Percentiles rank a stretch among this genome's conserved stretches.
phyloP scores from a whole-genome alignment of 2,888 invertebrate species.

The Drosophila meridiana region DNA sequence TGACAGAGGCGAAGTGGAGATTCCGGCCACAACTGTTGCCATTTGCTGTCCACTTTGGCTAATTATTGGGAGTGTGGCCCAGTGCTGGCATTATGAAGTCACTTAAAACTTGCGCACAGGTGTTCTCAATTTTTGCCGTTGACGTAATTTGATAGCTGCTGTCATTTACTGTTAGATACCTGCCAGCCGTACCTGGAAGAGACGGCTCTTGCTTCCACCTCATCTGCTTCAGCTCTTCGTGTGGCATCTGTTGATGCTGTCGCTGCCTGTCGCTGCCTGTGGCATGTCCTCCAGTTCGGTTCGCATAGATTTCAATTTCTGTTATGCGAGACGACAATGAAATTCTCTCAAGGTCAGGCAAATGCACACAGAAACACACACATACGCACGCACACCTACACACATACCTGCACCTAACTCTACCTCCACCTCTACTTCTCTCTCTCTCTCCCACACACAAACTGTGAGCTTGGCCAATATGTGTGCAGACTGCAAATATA shows the following conservation, averaged over 20 bases:
- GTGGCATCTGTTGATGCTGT: conserved; percentile 52
- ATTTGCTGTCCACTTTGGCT: conserved; percentile 39
- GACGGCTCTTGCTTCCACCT: neutral
- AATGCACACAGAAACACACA: neutral
- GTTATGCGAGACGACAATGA: conserved; percentile 32
- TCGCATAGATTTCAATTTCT: conserved; percentile 15
- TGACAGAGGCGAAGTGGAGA: neutral
- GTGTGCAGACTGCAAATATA: neutral
- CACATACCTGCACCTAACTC: neutral
- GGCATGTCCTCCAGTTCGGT: conserved; percentile 46
- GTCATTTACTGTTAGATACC: conserved; percentile 46
- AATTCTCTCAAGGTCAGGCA: conserved; percentile 34
- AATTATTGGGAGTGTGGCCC: conserved; percentile 43
- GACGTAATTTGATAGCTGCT: conserved; percentile 66
- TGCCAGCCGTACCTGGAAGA: conserved; percentile 33
- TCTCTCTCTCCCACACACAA: neutral
- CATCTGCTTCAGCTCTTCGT: neutral
- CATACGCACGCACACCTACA: neutral
- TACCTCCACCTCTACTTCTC: too few species aligned
- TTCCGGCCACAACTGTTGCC: conserved; percentile 27
- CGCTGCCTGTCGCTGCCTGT: conserved; percentile 2
- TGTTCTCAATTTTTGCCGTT: conserved; percentile 58
- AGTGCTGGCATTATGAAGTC: conserved; percentile 55
- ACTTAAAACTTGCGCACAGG: conserved; percentile 69
- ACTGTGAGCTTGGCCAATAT: neutral